Evolutionary conservation across 2,113 vertebrate species (phyloP).

Genomic region (Hiodon alosoides): DNA sequence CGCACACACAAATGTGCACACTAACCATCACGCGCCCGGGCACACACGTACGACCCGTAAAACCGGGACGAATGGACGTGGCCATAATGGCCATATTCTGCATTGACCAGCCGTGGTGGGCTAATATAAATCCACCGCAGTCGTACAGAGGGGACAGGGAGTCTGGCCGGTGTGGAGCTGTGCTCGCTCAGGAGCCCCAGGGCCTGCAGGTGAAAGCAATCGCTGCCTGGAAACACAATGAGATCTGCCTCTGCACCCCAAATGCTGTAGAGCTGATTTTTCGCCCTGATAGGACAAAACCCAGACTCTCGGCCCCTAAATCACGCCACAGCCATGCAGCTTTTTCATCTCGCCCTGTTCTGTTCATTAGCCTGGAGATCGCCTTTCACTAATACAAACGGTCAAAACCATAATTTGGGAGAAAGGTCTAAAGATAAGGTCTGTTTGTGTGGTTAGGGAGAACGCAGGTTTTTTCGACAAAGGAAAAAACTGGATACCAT

Average conservation of each 20-base stretch:
- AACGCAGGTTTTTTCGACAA: no score
- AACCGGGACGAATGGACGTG: slow-evolving; percentile 43
- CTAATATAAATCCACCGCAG: slow-evolving; percentile 59
- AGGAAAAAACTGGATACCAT: no score
- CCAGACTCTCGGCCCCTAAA: slow-evolving; percentile 42
- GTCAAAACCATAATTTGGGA: not conserved
- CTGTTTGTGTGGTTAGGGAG: no score
- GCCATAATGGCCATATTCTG: slow-evolving; percentile 63
- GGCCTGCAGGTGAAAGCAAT: slow-evolving; percentile 72
- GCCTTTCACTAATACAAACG: not conserved
- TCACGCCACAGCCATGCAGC: slow-evolving; percentile 26
- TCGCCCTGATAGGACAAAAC: slow-evolving; percentile 60
- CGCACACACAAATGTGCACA: slow-evolving; percentile 16
- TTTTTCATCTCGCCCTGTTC: slow-evolving; percentile 22
- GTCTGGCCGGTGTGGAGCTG: slow-evolving; percentile 53
- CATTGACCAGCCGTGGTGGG: slow-evolving; percentile 39
- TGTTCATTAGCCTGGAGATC: slow-evolving; percentile 29
- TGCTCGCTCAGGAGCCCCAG: slow-evolving; percentile 56
- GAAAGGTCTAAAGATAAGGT: not conserved
- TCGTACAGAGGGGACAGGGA: slow-evolving; percentile 39
- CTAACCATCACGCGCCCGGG: no score
- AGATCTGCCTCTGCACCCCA: slow-evolving; percentile 62
- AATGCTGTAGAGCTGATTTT: slow-evolving; percentile 61
- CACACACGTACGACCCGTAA: slow-evolving; percentile 37
- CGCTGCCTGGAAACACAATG: slow-evolving; percentile 59